phyloP scores from a whole-genome alignment of 2,797 vertebrate species.

The Sitta carolinensis region DNA sequence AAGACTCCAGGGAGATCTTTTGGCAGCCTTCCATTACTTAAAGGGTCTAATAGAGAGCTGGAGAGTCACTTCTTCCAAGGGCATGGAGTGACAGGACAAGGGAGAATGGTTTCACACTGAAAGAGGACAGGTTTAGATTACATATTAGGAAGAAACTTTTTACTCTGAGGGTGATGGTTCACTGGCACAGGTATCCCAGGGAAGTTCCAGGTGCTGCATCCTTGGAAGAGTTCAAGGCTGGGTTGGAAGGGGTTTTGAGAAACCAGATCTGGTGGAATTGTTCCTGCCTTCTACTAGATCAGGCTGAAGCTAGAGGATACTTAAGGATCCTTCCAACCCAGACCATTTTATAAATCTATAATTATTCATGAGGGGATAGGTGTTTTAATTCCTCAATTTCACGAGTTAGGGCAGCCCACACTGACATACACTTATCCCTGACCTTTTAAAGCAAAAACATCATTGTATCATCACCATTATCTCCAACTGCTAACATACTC shows the following conservation, averaged over 20 bases:
- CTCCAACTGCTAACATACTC: not conserved
- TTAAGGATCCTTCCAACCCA: not conserved
- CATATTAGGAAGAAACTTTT: not conserved
- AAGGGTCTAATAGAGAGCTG: not conserved
- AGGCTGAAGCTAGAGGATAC: not conserved
- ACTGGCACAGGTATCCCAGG: not conserved
- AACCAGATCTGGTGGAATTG: not conserved
- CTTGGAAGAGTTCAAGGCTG: not conserved
- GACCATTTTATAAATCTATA: not conserved
- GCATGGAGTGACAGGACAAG: not conserved
- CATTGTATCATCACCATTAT: not conserved
- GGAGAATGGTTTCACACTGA: not conserved
- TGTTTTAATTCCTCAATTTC: not conserved
- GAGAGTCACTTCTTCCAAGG: not conserved
- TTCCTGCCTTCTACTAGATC: not conserved
- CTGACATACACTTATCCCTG: not conserved
- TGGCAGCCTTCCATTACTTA: not conserved
- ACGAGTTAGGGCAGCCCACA: not conserved
- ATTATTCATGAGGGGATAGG: not conserved
- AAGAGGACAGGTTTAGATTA: not conserved
- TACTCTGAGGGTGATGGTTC: not conserved
- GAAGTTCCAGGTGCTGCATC: rapidly evolving
- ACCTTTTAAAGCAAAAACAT: not conserved
- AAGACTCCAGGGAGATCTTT: not conserved
- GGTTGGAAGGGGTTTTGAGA: not conserved